phyloP scores from a whole-genome alignment of 2,888 invertebrate species.

The Sphaerophoria taeniata region DNA sequence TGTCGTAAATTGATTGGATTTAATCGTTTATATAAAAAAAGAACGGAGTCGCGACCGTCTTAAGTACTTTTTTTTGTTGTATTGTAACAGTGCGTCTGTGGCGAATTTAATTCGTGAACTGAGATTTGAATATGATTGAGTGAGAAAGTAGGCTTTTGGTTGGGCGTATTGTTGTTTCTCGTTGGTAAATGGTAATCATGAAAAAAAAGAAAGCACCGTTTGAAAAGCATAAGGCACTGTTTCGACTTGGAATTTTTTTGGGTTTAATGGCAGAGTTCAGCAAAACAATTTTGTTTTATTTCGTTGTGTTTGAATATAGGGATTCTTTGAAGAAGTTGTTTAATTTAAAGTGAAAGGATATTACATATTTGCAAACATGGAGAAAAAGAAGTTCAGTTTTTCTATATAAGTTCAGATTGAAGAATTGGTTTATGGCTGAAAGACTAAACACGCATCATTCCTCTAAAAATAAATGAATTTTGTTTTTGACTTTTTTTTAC shows the following conservation, averaged over 20 bases:
- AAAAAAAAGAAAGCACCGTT: slow-evolving; percentile 5
- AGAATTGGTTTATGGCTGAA: too few species aligned
- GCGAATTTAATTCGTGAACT: slow-evolving; percentile 76
- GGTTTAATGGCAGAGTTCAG: too few species aligned
- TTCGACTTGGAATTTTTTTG: background rate
- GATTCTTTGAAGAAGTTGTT: too few species aligned
- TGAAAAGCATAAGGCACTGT: background rate
- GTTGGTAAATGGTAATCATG: slow-evolving; percentile 39
- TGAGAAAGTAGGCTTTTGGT: slow-evolving; percentile 44
- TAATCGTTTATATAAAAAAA: slow-evolving; percentile 49
- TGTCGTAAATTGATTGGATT: slow-evolving; percentile 62
- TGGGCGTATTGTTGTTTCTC: slow-evolving; percentile 52
- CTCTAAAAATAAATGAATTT: too few species aligned
- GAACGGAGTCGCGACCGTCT: slow-evolving; percentile 51
- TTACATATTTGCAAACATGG: too few species aligned
- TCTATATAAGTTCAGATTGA: too few species aligned
- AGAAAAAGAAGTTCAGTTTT: too few species aligned
- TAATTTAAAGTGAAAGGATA: too few species aligned
- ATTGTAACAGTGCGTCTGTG: slow-evolving; percentile 75
- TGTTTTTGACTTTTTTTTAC: too few species aligned
- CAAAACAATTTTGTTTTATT: too few species aligned
- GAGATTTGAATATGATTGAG: slow-evolving; percentile 67
- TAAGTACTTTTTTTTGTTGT: slow-evolving; percentile 56
- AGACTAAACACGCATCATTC: too few species aligned
- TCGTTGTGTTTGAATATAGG: too few species aligned